Evolutionary conservation across 2,113 vertebrate genomes (phyloP), one percentile per base, ranked within the genome.

Genomic region (Ictalurus furcatus): DNA sequence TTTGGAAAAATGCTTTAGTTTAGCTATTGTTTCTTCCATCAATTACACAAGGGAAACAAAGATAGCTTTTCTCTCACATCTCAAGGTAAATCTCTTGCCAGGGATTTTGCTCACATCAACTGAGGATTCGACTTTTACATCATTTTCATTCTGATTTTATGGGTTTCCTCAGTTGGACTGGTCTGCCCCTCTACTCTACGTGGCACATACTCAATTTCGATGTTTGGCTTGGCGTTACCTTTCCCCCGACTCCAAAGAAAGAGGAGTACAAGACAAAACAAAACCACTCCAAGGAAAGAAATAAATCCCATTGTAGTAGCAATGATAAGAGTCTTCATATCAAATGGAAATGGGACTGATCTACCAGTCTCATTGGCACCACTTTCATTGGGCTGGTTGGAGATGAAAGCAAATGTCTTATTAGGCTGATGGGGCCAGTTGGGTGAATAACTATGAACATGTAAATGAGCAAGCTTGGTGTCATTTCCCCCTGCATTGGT

Each of bases 101-200:
- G 78, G 17, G 74, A 86, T 81, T 81, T 86, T 54, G 21, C 44
- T 89, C 80, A 85, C 78, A 85, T 28, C n/a, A 76, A 84, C 74
- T 90, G 65, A 30, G 61, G 74, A 76, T 89, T 69, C 40, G 48
- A 80, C 65, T 90, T 94, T 98, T 95, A 99, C 92, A 99, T 99
- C 97, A 99, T 99, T 95, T 99, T 99, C 98, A 99, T 99, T 93
- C 99, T 99, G 96, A 99, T 99, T 93, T 99, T 98, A 90, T 98
- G 95, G 0, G 98, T 97, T 0, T 97, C 96, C 0, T 99, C 97
- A 0, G 96, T 95, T 0, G 97, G 97, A 91, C 95, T 96, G 89
- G 95, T 95, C 90, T 98, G 97, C 91, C 97, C 96, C 0, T 99
- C 98, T 0, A 97, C 97, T 93, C 98, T 98, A 40, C 97, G 96